Base-by-base conservation (phyloP, 2,888 invertebrate species). In the Drosophila neotestacea region DNA sequence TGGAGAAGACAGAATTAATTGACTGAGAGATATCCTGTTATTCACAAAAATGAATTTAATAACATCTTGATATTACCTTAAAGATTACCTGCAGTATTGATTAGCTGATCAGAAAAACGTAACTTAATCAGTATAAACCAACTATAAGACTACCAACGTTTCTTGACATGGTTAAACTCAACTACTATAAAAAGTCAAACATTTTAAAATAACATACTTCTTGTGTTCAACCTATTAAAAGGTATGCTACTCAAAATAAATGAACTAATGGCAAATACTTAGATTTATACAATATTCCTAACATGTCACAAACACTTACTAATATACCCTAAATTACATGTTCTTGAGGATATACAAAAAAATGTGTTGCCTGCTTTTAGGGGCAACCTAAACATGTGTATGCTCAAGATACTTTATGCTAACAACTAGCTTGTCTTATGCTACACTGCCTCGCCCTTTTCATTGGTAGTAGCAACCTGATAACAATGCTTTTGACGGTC, bases 361-460 rank as follows among this genome's bases (percentile, higher is more conserved):
- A 65, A 44, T 27, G 30, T 42, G 10, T 30, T 42, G 65, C 5
- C 30, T 48, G 16, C 34, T 47, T 38, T 47, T n/a, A 27, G 11
- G 48, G 13, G 38, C 28, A 10, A 30, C 32, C 27, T 34, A 22
- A 65, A 42, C 50, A 70, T 58, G 60, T 66, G 58, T 55, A 22
- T 11, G 10, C 16, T 46, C 41, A n/a, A 38, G 58, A 42, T 39
- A 48, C 61, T 51, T 62, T 50, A 65, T 62, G 51, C 59, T 7
- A 30, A 42, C 38, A 52, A 44, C 47, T 51, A 30, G 27, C 30
- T 36, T 22, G 10, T 13, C 13, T 50, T 60, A 51, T 32, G 13
- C 27, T 2, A 4, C 4, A 32, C 5, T 16, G 34, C 46, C 46
- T 6, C 16, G 22, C 10, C 27, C 34, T 9, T 6, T 11, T 13